These are phyloP conservation scores for Acleris laterana DNA, from an alignment of 2,888 invertebrate genomes.

Conservation along the genomic window DNA sequence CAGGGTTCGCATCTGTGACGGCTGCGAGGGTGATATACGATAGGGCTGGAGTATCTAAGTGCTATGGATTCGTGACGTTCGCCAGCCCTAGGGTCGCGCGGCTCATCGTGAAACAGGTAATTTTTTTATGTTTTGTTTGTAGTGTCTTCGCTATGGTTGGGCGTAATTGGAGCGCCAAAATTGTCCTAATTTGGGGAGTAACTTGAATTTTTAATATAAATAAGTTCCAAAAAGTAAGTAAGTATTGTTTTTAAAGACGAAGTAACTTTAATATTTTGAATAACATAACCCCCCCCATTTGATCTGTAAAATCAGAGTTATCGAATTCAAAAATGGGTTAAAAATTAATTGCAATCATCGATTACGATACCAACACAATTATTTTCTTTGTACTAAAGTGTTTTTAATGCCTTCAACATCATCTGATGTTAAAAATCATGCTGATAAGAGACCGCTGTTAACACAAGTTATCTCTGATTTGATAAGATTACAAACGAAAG, in stretches of 20 bases:
- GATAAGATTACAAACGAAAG: constrained; percentile 1
- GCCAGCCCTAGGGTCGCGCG: constrained; percentile 80
- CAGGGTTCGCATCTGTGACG: constrained; percentile 94
- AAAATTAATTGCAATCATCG: no score
- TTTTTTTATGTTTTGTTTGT: constrained; percentile 39
- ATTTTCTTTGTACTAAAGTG: constrained; percentile 35
- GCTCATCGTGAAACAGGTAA: constrained; percentile 80
- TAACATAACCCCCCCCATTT: no score
- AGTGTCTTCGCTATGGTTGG: constrained; percentile 29
- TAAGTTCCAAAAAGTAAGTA: no score
- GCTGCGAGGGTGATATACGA: constrained; percentile 98
- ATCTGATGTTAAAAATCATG: no score
- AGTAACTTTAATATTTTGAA: no score
- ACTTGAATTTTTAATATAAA: no score
- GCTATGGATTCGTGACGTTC: constrained; percentile 93
- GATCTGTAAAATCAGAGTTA: no score
- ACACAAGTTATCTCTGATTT: constrained; percentile 1
- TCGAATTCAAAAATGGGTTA: no score
- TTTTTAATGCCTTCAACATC: neutral
- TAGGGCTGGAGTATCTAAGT: constrained; percentile 97
- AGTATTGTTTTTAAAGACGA: no score
- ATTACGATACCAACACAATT: neutral
- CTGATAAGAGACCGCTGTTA: neutral
- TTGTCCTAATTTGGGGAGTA: no score
- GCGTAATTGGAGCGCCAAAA: neutral